A percentile compares a stretch with the other conserved stretches of the same genome.
phyloP scores from a whole-genome alignment of 1,140 invertebrate species.

The Panagrolaimus sp. region DNA sequence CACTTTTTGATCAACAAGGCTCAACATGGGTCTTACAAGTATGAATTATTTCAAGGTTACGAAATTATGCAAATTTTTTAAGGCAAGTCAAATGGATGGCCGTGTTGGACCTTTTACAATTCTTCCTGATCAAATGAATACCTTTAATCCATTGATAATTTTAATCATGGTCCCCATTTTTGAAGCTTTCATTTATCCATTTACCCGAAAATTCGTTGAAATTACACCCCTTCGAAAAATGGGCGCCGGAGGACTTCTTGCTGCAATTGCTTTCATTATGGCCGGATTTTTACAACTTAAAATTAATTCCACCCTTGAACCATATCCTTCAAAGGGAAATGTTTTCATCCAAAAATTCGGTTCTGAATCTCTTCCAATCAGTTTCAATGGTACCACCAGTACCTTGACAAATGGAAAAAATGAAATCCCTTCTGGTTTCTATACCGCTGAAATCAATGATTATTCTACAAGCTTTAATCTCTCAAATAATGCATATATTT shows the following conservation, averaged over 20 bases:
- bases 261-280: constrained; percentile 45
- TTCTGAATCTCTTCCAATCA: too few species aligned
- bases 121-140: constrained; percentile 83
- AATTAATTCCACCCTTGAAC: neutral
- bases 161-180: constrained; percentile 56
- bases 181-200: constrained; percentile 56
- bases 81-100: constrained; percentile 60
- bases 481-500: neutral
- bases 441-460: neutral
- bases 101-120: constrained; percentile 62
- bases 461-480: neutral
- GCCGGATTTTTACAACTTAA: constrained; percentile 41
- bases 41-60: constrained; percentile 29
- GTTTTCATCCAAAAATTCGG: constrained; percentile 15
- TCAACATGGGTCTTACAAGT: constrained; percentile 64
- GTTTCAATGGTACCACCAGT: neutral
- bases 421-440: neutral
- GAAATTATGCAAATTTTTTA: constrained; percentile 30
- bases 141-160: constrained; percentile 56
- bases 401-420: neutral
- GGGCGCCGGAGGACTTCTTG: constrained; percentile 41
- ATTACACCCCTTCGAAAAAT: constrained; percentile 67
- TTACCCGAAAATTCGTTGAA: constrained; percentile 63
- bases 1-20: constrained; percentile 66
- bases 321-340: neutral